Evolutionary conservation across 2,797 vertebrate species (phyloP), one percentile per base, ranked within the genome.

Genomic region (Oreonectes daqikongensis): DNA sequence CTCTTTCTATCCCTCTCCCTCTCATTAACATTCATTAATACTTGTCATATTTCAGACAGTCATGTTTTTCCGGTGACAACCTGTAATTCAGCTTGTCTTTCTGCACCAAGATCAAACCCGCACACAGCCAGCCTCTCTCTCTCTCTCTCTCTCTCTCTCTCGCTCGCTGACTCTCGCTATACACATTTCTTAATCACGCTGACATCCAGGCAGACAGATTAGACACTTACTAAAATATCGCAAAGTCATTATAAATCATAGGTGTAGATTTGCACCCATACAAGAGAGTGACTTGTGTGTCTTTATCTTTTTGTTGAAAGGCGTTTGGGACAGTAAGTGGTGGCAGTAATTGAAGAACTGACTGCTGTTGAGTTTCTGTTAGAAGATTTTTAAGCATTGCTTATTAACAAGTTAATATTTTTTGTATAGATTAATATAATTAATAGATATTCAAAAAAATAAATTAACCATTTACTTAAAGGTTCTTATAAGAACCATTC

Each of bases 211-310:
- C 48, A 57, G 71, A 72, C 40, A 38, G 79, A 89, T 85, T 80
- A 57, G 35, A 77, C 68, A 85, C 85, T 87, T 84, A 83, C 86
- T 84, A 80, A 53, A 68, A 85, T 81, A 83, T 87, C 77, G 88
- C 85, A 83, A 72, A 75, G 85, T 85, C 85, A 86, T 82, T 86
- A 77, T 78, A 86, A 80, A 88, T 85, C 22, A 55, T 14, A 55
- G 11, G 12, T 24, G 48, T 50, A 8, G n/a, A 50, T 50, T 50
- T 50, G 18, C 17, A 50, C 18, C 17, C 6, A 22, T 22, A 2
- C 8, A 24, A 55, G 22, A 26, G 4, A 50, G 46, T 6, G 46
- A 50, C 46, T 50, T 46, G 17, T 18, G 4, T 18, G 17, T 18
- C 44, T 46, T 46, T 4, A 46, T 46, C n/a, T 46, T 46, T 46